Evolutionary conservation across 2,888 invertebrate genomes (phyloP), one percentile per base, ranked within the genome.

Genomic region (Cephus runcator): DNA sequence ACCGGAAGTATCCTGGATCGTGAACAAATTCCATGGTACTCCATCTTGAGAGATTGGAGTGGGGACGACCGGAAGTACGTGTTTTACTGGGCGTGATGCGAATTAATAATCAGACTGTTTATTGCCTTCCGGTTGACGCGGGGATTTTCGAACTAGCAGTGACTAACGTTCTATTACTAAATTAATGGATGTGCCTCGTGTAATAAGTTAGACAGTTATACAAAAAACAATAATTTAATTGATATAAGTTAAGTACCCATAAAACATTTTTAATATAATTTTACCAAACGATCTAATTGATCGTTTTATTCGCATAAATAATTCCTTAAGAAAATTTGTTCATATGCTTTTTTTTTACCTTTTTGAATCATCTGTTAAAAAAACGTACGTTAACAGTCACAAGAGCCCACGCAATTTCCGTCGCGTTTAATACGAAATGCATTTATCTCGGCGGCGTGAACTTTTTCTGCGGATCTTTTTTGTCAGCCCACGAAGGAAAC

Each of bases 31-130:
- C 56, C 23, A 56, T 9, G 56, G 56, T 56, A 56, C 56, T 56
- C 56, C 56, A 56, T 56, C 56, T 56, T 56, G 56, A 56, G 56
- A 56, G 56, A 56, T 56, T 23, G 56, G 23, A 56, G 56, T 56
- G 56, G 56, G 56, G 73, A 77, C 68, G 33, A 69, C 75, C 76
- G 85, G 85, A 85, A 85, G 80, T 76, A 80, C 76, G 79, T 82
- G 80, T 80, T 85, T 85, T 82, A 76, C 81, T 79, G 78, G 80
- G 81, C 86, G 85, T 82, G 81, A 75, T 77, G 81, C 80, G 83
- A 85, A 86, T 85, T 82, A 82, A 83, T 56, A 56, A 56, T 56
- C 23, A 56, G 56, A 56, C 56, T 56, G 23, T 56, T 56, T 56
- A 56, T 56, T 56, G 56, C 56, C 56, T 56, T 56, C 56, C 56